Percentiles rank a stretch among this genome's conserved stretches.
These are phyloP conservation scores for Loriculus beryllinus DNA, from an alignment of 2,797 vertebrate genomes.

Conservation along the genomic window DNA sequence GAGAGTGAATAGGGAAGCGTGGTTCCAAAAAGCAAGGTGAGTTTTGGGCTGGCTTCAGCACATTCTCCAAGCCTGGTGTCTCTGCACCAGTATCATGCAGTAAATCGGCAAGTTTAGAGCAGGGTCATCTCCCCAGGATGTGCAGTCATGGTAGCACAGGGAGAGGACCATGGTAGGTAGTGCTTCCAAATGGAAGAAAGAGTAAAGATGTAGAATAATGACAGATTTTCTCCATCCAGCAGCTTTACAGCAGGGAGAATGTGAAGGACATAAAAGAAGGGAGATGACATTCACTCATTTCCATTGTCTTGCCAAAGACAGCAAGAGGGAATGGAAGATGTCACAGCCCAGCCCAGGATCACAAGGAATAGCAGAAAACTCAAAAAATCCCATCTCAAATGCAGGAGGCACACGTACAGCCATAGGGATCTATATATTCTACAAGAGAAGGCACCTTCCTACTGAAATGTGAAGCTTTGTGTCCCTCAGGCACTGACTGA, in stretches of 20 bases:
- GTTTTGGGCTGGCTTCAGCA: not conserved
- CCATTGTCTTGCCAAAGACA: not conserved
- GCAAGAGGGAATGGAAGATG: not conserved
- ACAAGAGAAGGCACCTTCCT: not conserved
- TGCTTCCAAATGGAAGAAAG: not conserved
- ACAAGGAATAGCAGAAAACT: not conserved
- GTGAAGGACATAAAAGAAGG: not conserved
- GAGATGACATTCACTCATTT: not conserved
- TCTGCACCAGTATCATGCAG: not conserved
- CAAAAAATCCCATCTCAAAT: not conserved
- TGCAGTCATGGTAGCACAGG: fast-evolving
- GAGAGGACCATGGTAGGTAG: not conserved
- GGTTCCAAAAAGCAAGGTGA: not conserved
- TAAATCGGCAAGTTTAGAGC: not conserved
- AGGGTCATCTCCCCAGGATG: not conserved
- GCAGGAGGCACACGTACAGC: not conserved
- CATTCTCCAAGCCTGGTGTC: not conserved
- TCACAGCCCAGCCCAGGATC: not conserved
- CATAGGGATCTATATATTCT: not conserved
- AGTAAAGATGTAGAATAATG: not conserved
- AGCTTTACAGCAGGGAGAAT: not conserved
- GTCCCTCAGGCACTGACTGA: not conserved
- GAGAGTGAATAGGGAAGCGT: not conserved
- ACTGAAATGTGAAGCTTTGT: not conserved
- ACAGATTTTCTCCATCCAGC: not conserved